Base-by-base conservation (phyloP, 2,113 vertebrate species). In the Felis chaus region DNA sequence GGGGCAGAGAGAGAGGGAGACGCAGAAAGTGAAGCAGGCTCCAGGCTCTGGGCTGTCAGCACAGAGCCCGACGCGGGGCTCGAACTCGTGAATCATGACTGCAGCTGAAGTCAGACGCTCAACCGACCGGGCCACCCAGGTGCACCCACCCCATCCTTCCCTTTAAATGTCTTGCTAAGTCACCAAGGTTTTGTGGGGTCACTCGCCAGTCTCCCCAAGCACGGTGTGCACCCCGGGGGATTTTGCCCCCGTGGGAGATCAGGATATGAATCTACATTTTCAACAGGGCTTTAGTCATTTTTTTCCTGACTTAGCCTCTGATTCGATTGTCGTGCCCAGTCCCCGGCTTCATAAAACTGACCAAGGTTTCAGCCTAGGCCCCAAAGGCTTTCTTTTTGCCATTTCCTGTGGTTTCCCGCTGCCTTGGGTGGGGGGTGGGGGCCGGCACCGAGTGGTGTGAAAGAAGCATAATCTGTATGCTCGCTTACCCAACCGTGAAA, bases 101-200 rank as follows among this genome's bases (percentile, higher is more conserved):
- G 0, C 8, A 23, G 19, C 57, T 9, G 21, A 21, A 61, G 57
- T 23, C 7, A 8, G 57, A 23, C 0, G 7, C 57, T 23, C 8
- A 8, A 61, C 19, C 19, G 7, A 61, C 57, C 21, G 57, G 8
- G 21, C 21, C 7, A 45, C 21, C 57, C 21, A 61, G 57, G 57
- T 50, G 50, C 21, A 8, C 57, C 57, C 53, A 21, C 18, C 53
- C 15, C 50, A 18, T 23, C 19, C 57, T 33, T 74, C 18, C 27
- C 19, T 23, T 74, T 45, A n/a, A 69, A 25, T 25, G 1, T 25
- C 31, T 50, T 36, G 21, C 45, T 69, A 50, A 27, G 65, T 16
- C 61, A 16, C 31, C 4, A 10, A 50, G 29, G 10, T 5, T 14
- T 50, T 45, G 5, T 14, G 63, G 11, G 41, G 31, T 50, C 7